phyloP scores from a whole-genome alignment of 2,888 invertebrate species.

The Rhamnusium bicolor region DNA sequence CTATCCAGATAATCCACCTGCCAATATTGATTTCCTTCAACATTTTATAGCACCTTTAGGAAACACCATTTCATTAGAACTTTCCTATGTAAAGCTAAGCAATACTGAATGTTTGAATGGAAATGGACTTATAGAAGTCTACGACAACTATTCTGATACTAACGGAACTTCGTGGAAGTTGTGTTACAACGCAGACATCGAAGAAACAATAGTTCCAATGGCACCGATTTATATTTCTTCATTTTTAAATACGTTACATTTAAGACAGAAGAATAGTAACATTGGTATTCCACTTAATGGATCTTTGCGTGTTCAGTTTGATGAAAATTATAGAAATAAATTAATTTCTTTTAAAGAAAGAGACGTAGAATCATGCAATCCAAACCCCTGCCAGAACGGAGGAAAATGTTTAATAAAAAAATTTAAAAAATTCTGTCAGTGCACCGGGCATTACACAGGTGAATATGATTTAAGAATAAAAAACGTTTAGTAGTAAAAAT shows the following conservation, averaged over 20 bases:
- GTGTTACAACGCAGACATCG: slow-evolving; percentile 71
- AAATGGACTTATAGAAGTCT: slow-evolving; percentile 66
- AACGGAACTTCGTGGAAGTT: slow-evolving; percentile 82
- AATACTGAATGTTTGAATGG: slow-evolving; percentile 65
- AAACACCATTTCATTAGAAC: slow-evolving; percentile 72
- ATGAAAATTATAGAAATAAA: slow-evolving; percentile 78
- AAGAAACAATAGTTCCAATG: slow-evolving; percentile 64
- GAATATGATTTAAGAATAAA: slow-evolving; percentile 58
- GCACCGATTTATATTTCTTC: slow-evolving; percentile 77
- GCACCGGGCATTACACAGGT: slow-evolving; percentile 83
- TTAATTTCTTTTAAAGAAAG: slow-evolving; percentile 76
- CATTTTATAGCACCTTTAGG: slow-evolving; percentile 76
- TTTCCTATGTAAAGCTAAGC: slow-evolving; percentile 71
- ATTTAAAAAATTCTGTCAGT: slow-evolving; percentile 78
- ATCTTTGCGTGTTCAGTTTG: slow-evolving; percentile 76
- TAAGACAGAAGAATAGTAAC: slow-evolving; percentile 73
- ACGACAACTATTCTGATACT: slow-evolving; percentile 80
- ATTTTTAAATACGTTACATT: slow-evolving; percentile 78
- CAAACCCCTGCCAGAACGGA: slow-evolving; percentile 82
- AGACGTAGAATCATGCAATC: slow-evolving; percentile 79
- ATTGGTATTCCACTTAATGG: slow-evolving; percentile 76
- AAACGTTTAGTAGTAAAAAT: too few species aligned
- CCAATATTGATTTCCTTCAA: slow-evolving; percentile 73
- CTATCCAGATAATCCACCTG: slow-evolving; percentile 74
- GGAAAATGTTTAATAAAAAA: slow-evolving; percentile 79